Percentiles rank a stretch among this genome's conserved stretches.
Evolutionary conservation across 30 jellyfish, hydroid and myxozoan genomes (phyloP).

Genomic region (Cassiopea andromeda): DNA sequence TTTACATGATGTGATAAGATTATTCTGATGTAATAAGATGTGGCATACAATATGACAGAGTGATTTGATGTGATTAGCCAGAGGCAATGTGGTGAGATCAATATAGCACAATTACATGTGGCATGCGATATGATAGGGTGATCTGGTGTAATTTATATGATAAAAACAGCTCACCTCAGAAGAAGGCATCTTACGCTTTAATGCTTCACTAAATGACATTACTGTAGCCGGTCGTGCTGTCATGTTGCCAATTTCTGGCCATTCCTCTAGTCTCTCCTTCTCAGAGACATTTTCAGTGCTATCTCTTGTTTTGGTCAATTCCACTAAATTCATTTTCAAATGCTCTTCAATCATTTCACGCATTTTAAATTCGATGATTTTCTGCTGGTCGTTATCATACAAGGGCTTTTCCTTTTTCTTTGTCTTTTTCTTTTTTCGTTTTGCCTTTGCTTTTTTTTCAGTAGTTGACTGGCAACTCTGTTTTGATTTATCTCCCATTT

Average conservation of each 20-base stretch:
- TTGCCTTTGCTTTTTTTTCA: conserved; percentile 1
- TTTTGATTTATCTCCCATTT: not conserved
- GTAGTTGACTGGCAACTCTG: not conserved
- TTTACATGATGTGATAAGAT: not conserved
- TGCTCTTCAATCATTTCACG: conserved; percentile 61
- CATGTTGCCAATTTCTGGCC: conserved; percentile 62
- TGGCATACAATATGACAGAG: not conserved
- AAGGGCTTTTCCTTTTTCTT: conserved; percentile 50
- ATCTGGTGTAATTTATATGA: not conserved
- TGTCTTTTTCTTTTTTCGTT: conserved; percentile 19
- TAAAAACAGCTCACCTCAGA: not conserved
- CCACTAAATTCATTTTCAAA: conserved; percentile 51
- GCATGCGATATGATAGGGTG: not conserved
- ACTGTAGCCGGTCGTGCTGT: not conserved
- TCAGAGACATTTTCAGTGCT: conserved; percentile 3
- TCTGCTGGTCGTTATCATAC: conserved; percentile 69
- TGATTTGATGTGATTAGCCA: not conserved
- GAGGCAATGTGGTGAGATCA: no score
- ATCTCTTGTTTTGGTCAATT: conserved; percentile 49
- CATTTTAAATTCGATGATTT: conserved; percentile 64
- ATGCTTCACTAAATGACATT: conserved; percentile 37
- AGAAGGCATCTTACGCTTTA: conserved; percentile 9
- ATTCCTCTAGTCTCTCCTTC: conserved; percentile 27
- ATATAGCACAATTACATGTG: no score
- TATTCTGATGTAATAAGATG: not conserved